Percentiles rank a stretch among this genome's conserved stretches.
Evolutionary conservation across 2,797 vertebrate genomes (phyloP).

Genomic region (Salmo trutta): DNA sequence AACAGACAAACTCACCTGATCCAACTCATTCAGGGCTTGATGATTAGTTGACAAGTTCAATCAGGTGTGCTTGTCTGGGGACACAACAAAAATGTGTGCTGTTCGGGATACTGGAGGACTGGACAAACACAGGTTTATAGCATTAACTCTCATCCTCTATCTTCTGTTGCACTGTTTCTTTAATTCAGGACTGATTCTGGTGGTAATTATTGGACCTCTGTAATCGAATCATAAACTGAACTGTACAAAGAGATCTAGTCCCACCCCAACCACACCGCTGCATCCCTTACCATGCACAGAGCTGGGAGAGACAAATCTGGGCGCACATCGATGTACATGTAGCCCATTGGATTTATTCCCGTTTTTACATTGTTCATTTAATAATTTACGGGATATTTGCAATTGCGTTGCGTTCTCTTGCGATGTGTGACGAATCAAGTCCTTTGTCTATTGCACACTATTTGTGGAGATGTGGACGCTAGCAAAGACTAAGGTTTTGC

Average conservation of each 20-base stretch:
- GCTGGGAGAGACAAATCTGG: slow-evolving; percentile 33
- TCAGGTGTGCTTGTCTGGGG: too few species aligned
- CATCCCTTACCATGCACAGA: slow-evolving; percentile 33
- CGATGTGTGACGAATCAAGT: not conserved
- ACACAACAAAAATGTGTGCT: too few species aligned
- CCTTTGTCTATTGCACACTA: not conserved
- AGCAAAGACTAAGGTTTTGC: slow-evolving; percentile 3
- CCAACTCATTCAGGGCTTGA: too few species aligned
- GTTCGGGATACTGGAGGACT: too few species aligned
- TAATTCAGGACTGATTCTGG: not conserved
- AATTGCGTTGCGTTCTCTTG: not conserved
- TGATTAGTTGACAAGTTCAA: too few species aligned
- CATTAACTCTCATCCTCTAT: not conserved
- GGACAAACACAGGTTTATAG: too few species aligned
- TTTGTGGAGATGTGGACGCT: slow-evolving; percentile 14
- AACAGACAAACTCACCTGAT: too few species aligned
- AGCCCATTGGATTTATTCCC: not conserved
- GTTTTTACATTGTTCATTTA: not conserved
- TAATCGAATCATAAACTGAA: slow-evolving; percentile 60
- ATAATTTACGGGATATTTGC: not conserved
- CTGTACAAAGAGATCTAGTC: slow-evolving; percentile 77
- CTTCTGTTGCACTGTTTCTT: not conserved
- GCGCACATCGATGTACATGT: not conserved
- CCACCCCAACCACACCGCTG: slow-evolving; percentile 48
- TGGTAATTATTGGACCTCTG: slow-evolving; percentile 11